A percentile compares a stretch with the other conserved stretches of the same genome.
Conservation (phyloP, 2,113 vertebrate genomes). For the Callocephalon fimbriatum region DNA sequence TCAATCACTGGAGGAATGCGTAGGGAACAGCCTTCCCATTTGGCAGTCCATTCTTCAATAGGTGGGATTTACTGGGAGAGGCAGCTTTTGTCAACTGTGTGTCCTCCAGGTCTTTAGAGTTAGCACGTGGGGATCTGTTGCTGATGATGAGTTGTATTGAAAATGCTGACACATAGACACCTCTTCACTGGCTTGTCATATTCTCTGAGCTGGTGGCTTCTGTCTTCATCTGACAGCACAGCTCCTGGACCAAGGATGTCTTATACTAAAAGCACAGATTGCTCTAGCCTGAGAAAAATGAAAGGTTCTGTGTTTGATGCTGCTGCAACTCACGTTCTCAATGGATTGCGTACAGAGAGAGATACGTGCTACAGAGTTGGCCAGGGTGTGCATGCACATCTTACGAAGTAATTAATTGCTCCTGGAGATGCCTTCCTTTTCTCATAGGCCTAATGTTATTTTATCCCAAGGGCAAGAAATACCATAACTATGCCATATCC, state of each 20-base stretch:
- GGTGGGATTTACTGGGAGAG: neutral
- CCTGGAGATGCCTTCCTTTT: neutral
- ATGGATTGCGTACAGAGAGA: neutral
- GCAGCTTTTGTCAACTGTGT: neutral
- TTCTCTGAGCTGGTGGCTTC: neutral
- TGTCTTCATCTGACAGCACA: neutral
- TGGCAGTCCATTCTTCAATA: neutral
- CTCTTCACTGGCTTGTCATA: neutral
- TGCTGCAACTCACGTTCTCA: neutral
- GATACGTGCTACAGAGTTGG: neutral
- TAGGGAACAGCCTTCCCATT: neutral
- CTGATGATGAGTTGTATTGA: neutral
- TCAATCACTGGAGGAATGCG: neutral
- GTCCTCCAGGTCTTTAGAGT: neutral
- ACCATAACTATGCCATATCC: neutral
- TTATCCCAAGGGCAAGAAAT: neutral
- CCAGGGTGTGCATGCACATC: neutral
- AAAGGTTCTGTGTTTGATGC: neutral
- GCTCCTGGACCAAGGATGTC: neutral
- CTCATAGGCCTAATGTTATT: neutral
- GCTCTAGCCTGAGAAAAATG: neutral
- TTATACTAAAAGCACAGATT: neutral
- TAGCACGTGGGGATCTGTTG: neutral
- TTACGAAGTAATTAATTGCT: neutral
- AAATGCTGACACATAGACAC: neutral